phyloP scores from a whole-genome alignment of 2,113 vertebrate genomes.

The Cyprinodon brontotheroides region DNA sequence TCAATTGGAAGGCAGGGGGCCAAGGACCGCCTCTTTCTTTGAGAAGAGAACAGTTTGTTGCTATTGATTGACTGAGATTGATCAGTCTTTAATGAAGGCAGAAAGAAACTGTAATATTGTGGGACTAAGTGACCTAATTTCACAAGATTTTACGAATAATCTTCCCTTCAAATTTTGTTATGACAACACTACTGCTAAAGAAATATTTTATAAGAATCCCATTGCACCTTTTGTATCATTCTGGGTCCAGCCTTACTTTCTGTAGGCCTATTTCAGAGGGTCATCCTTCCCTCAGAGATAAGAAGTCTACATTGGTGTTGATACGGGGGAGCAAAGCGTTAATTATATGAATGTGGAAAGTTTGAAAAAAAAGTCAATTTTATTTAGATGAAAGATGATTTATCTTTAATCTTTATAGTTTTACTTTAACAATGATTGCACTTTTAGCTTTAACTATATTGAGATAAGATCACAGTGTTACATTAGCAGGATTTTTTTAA shows the following conservation, averaged over 20 bases:
- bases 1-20: conserved; percentile 17
- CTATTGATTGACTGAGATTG: conserved; percentile 26
- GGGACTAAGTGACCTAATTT: conserved; percentile 20
- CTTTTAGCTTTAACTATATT: too few species aligned
- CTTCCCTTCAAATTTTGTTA: background rate
- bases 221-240: background rate
- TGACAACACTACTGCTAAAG: background rate
- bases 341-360: too few species aligned
- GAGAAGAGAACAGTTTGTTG: conserved; percentile 7
- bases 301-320: too few species aligned
- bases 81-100: conserved; percentile 39
- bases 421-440: too few species aligned
- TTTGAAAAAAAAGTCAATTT: too few species aligned
- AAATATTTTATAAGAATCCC: background rate
- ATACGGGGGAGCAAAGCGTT: too few species aligned
- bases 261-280: too few species aligned
- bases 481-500: too few species aligned
- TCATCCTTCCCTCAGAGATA: too few species aligned
- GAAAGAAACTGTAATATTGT: conserved; percentile 29
- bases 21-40: background rate
- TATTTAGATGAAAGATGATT: too few species aligned
- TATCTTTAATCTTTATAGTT: too few species aligned
- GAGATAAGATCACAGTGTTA: too few species aligned
- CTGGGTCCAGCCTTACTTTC: background rate
- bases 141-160: background rate